These are phyloP conservation scores for Taenioides sp. DNA, from an alignment of 2,797 vertebrate species.

Conservation along the genomic window DNA sequence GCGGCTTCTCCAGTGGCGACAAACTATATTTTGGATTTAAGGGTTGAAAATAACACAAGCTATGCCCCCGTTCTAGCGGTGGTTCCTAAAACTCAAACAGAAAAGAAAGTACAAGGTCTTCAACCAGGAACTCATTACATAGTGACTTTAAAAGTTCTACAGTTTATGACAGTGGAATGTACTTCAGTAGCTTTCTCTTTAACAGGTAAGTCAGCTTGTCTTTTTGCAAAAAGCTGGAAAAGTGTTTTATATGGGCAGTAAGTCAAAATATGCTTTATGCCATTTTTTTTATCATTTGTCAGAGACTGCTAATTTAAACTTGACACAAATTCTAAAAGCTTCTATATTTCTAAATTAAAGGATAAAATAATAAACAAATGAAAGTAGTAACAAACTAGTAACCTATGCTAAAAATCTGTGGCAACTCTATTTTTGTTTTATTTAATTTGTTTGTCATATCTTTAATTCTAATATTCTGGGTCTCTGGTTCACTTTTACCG, in stretches of 20 bases:
- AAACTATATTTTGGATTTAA: constrained; percentile 77
- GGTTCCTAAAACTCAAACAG: not conserved
- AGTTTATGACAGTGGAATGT: constrained; percentile 58
- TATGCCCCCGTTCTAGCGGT: constrained; percentile 62
- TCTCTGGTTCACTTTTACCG: not conserved
- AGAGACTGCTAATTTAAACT: not conserved
- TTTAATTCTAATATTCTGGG: too few relatives aligned
- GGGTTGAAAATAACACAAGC: constrained; percentile 62
- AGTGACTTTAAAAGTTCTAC: constrained; percentile 75
- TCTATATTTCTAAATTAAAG: not conserved
- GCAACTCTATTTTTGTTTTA: not conserved
- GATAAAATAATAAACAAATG: not conserved
- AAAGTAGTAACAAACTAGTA: not conserved
- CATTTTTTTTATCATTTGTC: not conserved
- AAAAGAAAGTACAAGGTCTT: constrained; percentile 64
- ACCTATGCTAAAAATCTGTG: not conserved
- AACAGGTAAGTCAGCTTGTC: constrained; percentile 66
- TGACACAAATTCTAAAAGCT: not conserved
- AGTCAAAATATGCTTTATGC: not conserved
- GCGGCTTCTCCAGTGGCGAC: constrained; percentile 45
- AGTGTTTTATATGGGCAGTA: too few relatives aligned
- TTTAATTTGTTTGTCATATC: not conserved
- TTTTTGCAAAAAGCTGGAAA: not conserved
- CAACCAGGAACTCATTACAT: constrained; percentile 69
- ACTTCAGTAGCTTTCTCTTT: constrained; percentile 12